Evolutionary conservation across 2,797 vertebrate species (phyloP), one percentile per base, ranked within the genome.

Genomic region (Masticophis lateralis): DNA sequence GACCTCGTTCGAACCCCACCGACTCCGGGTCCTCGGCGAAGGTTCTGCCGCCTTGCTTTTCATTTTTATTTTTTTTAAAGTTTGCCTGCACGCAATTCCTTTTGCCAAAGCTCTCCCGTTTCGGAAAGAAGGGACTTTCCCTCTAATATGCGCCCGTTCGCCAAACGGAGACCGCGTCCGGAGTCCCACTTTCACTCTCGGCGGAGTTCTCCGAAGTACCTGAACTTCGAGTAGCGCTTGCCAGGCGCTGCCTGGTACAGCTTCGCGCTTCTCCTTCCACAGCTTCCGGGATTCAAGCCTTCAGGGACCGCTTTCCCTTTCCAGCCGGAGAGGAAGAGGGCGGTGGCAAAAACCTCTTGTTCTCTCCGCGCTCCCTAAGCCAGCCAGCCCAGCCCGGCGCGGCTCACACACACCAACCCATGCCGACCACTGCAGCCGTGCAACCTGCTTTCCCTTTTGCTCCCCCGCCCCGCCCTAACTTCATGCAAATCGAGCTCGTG

Each of bases 321-420:
- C 1, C 74, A 83, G 0, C 28, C 3, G 22, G 12, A 20, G 20
- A 11, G 37, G 8, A 32, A 28, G 86, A 55, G 51, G 10, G 91
- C 43, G 22, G 47, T 51, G 28, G 43, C 83, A 13, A 90, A 90
- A 66, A 11, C 92, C 28, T 74, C 79, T 53, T 97, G 98, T 98
- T 97, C 97, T 95, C 96, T 98, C 96, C 93, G 96, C 56, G 60
- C 51, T 63, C 60, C 89, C 47, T 22, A 16, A 56, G 87, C 90
- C 69, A 3, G 2, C n/a, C 37, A 47, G 37, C 87, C 53, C 60
- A 27, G 11, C 5, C 2, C 4, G 96, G 93, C 94, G 96, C 98
- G 98, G 20, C 92, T 98, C 97, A 97, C 97, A 98, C 97, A 97
- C 97, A 98, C 98, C 98, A 97, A 61, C 97, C 98, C 95, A 94